Evolutionary conservation across 2,797 vertebrate species (phyloP).

Genomic region (Myripristis jacobus): DNA sequence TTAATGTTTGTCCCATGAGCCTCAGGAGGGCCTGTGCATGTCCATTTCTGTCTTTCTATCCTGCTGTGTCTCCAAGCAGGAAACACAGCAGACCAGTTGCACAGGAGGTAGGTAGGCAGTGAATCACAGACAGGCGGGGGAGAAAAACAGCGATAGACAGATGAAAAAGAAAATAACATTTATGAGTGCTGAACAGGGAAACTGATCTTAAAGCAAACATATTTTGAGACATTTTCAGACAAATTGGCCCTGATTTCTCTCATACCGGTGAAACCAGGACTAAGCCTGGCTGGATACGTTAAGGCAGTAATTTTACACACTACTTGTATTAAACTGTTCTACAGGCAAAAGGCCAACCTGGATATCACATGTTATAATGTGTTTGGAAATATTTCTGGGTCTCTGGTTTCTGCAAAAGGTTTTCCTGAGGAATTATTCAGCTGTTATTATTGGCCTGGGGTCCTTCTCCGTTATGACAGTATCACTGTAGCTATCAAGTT

Average conservation of each 20-base stretch:
- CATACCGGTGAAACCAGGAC: background rate
- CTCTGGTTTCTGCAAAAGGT: conserved; percentile 34
- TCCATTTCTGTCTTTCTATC: too few species aligned
- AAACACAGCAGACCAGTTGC: too few species aligned
- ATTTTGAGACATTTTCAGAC: background rate
- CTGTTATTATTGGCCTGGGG: conserved; percentile 39
- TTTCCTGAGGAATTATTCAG: conserved; percentile 31
- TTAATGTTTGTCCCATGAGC: too few species aligned
- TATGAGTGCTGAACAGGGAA: too few species aligned
- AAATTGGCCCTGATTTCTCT: conserved; percentile 2
- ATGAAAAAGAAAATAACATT: too few species aligned
- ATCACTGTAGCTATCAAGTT: conserved; percentile 6
- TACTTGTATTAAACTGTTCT: background rate
- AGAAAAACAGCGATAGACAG: too few species aligned
- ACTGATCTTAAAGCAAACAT: too few species aligned
- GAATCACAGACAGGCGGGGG: too few species aligned
- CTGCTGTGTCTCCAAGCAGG: too few species aligned
- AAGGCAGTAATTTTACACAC: background rate
- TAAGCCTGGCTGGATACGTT: background rate
- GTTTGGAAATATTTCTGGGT: conserved; percentile 27
- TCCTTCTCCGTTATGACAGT: conserved; percentile 17
- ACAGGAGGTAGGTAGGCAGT: too few species aligned
- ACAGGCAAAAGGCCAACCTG: conserved; percentile 7
- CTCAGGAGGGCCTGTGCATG: too few species aligned
- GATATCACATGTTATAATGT: conserved; percentile 6